Conservation (phyloP, 2,797 vertebrate species). For the Acestrorhynchus altus region DNA sequence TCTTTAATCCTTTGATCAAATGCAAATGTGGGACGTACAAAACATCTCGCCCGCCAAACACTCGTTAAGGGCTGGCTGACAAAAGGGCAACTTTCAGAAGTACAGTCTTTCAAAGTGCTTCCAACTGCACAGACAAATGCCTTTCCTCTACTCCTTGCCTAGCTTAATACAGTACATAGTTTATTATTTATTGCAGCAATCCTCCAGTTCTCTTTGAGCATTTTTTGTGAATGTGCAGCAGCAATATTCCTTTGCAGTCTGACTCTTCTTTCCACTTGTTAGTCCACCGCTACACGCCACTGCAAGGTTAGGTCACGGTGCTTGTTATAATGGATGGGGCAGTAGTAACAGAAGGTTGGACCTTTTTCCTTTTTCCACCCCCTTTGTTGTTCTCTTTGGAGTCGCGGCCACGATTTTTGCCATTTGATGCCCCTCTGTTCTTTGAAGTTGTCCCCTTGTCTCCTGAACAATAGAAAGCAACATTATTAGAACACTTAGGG, state of each 20-base stretch:
- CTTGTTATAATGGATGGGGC: slow-evolving; percentile 75
- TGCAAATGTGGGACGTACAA: slow-evolving; percentile 32
- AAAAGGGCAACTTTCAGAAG: slow-evolving; percentile 38
- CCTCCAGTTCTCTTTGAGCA: slow-evolving; percentile 83
- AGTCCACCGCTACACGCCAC: slow-evolving; percentile 9
- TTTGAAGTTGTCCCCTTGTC: slow-evolving; percentile 72
- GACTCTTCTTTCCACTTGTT: slow-evolving; percentile 36
- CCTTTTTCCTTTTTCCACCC: slow-evolving; percentile 82
- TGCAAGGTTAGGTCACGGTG: slow-evolving; percentile 78
- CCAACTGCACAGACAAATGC: slow-evolving; percentile 48
- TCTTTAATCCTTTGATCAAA: slow-evolving; percentile 26
- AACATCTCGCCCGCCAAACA: slow-evolving; percentile 41
- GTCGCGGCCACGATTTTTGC: slow-evolving; percentile 66
- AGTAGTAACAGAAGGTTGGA: slow-evolving; percentile 78
- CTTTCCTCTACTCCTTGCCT: slow-evolving; percentile 55
- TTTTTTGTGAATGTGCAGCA: slow-evolving; percentile 83
- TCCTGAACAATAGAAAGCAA: slow-evolving; percentile 57
- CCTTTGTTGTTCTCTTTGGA: slow-evolving; percentile 67
- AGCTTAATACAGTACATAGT: slow-evolving; percentile 56
- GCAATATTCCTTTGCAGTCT: slow-evolving; percentile 73
- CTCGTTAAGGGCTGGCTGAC: slow-evolving; percentile 46
- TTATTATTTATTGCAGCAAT: slow-evolving; percentile 70
- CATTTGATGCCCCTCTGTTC: slow-evolving; percentile 74
- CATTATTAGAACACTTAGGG: neutral
- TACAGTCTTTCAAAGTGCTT: slow-evolving; percentile 50